Evolutionary conservation across 1,140 invertebrate genomes (phyloP).

Genomic region (Coelopa frigida): DNA sequence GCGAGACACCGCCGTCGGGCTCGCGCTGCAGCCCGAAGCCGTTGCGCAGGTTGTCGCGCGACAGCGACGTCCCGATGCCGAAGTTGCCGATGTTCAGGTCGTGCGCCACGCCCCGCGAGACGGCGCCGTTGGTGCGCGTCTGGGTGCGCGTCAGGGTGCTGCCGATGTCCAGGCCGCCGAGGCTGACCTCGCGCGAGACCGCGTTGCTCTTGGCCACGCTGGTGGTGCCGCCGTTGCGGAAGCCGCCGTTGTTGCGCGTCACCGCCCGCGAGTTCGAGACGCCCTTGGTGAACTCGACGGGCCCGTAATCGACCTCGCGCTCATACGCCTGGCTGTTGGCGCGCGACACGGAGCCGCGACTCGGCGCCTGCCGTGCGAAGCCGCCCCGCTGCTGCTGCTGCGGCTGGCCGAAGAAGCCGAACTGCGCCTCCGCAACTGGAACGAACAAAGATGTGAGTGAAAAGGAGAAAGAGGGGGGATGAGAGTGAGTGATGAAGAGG

Average conservation of each 20-base stretch:
- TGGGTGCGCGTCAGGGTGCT: conserved; percentile 31
- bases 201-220: conserved; percentile 30
- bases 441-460: too few species aligned
- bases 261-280: conserved; percentile 31
- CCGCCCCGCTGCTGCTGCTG: conserved; percentile 17
- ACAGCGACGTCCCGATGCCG: conserved; percentile 28
- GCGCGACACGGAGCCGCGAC: conserved; percentile 25
- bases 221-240: conserved; percentile 22
- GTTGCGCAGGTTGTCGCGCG: conserved; percentile 28
- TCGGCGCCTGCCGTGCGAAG: conserved; percentile 2
- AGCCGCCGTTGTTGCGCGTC: conserved; percentile 20
- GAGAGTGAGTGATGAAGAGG: too few species aligned
- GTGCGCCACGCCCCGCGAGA: conserved; percentile 21
- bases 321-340: conserved; percentile 33
- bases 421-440: conserved; percentile 20
- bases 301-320: conserved; percentile 30
- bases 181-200: conserved; percentile 22
- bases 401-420: conserved; percentile 18
- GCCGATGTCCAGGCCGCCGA: conserved; percentile 32
- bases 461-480: too few species aligned
- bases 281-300: conserved; percentile 26
- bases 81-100: conserved; percentile 33
- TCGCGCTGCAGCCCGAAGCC: conserved; percentile 32
- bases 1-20: conserved; percentile 24
- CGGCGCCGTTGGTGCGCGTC: conserved; percentile 28